Base-by-base conservation (phyloP, 2,113 vertebrate species). In the Dolichallabes microphthalmus region DNA sequence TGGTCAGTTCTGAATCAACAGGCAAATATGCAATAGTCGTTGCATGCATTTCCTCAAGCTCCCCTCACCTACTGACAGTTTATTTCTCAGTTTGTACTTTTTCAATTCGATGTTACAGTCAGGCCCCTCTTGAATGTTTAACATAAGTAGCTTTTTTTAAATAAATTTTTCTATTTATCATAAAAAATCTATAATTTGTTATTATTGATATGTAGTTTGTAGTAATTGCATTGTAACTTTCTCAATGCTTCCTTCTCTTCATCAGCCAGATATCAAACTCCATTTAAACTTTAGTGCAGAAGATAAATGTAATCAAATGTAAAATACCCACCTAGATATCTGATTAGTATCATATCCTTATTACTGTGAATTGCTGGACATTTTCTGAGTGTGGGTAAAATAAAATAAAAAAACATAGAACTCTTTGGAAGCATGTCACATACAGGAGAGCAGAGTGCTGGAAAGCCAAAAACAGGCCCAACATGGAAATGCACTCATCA, bases 401-500 rank as follows among this genome's bases (percentile, higher is more conserved):
- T n/a, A n/a, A n/a, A n/a, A 12, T 20, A 52, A 17, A 63, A 45
- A 64, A 74, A 45, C 8, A 53, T 15, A 71, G 14, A 35, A n/a
- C 66, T 45, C 57, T 58, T 30, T 19, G 53, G 12, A 27, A 57
- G 82, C 15, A 66, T 4, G 39, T 63, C 27, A 25, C 60, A 69
- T 69, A 58, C 15, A 64, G 73, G 55, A 60, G 50, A 45, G 50
- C 22, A 63, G 60, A 60, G 87, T 84, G 85, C 76, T 80, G 77
- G 76, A 52, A 83, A 86, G 73, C 85, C 63, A 64, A 45, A 85
- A 71, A n/a, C 55, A 64, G 30, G 66, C 57, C 69, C 79, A 85
- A 88, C 88, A 88, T 78, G 85, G 57, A 88, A 88, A 87, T 87
- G 82, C 88, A 86, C 85, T 88, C 82, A 86, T 82, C 64, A 82